Conservation (phyloP, 2,888 invertebrate genomes). For the Liposcelis brunnea region DNA sequence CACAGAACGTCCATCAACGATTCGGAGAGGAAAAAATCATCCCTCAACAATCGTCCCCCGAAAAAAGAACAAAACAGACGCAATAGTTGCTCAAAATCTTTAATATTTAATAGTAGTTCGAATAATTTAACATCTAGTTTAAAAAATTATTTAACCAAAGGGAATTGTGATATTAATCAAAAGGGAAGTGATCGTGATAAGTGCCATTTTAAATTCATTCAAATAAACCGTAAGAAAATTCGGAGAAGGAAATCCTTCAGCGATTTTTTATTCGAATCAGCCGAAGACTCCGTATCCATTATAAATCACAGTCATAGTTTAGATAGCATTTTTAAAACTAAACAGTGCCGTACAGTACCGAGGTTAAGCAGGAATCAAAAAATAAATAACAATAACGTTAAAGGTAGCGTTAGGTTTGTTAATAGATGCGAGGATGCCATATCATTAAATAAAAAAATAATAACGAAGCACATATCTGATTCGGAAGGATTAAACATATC, state of each 20-base stretch:
- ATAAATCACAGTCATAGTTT: background rate
- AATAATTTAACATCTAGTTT: background rate
- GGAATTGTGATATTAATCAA: too few relatives aligned
- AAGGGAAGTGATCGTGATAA: background rate
- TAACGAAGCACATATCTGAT: too few relatives aligned
- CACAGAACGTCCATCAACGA: constrained; percentile 4
- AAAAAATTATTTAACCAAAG: background rate
- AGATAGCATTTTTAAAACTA: background rate
- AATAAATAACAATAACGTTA: background rate
- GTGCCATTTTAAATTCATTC: constrained; percentile 6
- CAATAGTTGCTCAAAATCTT: background rate
- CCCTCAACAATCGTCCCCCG: background rate
- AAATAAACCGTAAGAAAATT: background rate
- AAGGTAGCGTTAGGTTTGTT: background rate
- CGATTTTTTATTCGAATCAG: background rate
- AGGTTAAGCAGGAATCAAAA: background rate
- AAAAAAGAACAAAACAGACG: background rate
- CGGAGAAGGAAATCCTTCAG: background rate
- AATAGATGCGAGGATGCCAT: background rate
- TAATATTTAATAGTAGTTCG: background rate
- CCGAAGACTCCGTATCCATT: too few relatives aligned
- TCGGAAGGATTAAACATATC: too few relatives aligned
- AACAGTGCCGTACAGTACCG: too few relatives aligned
- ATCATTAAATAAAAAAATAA: too few relatives aligned
- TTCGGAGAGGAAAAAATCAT: too few relatives aligned